phyloP scores from a whole-genome alignment of 2,797 vertebrate species.

The Tangara arthus region DNA sequence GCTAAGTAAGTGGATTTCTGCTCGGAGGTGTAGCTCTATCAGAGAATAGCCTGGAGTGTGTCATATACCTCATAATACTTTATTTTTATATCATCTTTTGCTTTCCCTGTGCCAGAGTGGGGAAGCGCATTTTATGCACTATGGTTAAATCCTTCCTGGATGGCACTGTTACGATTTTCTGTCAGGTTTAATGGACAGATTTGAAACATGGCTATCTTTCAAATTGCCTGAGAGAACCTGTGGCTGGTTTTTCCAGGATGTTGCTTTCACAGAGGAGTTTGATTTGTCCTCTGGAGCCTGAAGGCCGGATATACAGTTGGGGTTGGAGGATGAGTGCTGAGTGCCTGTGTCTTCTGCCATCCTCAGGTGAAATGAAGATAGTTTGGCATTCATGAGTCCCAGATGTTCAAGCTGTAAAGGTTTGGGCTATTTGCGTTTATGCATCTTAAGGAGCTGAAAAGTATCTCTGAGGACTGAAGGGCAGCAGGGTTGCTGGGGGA shows the following conservation, averaged over 20 bases:
- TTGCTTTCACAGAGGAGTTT: background rate
- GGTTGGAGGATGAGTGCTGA: background rate
- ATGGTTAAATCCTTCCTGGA: background rate
- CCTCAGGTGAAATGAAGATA: background rate
- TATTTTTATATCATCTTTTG: background rate
- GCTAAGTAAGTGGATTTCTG: background rate
- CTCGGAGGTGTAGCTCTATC: background rate
- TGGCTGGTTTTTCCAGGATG: background rate
- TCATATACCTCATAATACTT: background rate
- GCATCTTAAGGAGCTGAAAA: background rate
- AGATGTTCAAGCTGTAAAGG: background rate
- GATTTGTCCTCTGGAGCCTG: background rate
- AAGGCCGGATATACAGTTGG: background rate
- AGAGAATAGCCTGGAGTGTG: background rate
- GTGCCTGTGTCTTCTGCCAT: background rate
- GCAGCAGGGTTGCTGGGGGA: background rate
- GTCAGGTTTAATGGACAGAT: background rate
- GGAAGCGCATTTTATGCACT: background rate
- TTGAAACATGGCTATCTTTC: background rate
- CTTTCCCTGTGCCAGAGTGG: background rate
- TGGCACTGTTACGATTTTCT: background rate
- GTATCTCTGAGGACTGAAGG: background rate
- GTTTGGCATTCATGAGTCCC: background rate
- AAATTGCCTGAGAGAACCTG: background rate
- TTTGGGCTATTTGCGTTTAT: background rate